Conservation (phyloP, 2,888 invertebrate species). For the Seladonia tumulorum region DNA sequence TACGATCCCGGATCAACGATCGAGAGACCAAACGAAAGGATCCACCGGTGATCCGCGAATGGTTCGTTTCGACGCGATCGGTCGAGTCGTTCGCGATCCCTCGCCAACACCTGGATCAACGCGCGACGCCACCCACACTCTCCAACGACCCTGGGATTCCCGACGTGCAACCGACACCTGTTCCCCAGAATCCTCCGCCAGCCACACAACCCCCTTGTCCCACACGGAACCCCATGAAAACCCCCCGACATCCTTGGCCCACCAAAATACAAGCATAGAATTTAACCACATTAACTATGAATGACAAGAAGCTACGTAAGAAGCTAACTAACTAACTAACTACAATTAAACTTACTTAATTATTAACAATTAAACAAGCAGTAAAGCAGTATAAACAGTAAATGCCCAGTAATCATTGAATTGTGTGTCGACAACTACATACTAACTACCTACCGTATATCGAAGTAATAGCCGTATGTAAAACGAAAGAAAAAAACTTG, state of each 20-base stretch:
- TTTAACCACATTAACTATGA: constrained; percentile 83
- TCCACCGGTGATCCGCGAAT: not conserved
- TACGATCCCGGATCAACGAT: constrained; percentile 16
- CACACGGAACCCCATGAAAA: not conserved
- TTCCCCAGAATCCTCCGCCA: not conserved
- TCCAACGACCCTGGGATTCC: constrained; percentile 49
- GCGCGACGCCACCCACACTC: constrained; percentile 56
- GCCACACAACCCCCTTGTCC: not conserved
- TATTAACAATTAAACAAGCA: constrained; percentile 84
- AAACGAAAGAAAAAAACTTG: constrained; percentile 82
- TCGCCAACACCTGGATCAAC: constrained; percentile 49
- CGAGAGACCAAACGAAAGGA: not conserved
- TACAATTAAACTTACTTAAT: constrained; percentile 84
- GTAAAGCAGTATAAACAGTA: constrained; percentile 84
- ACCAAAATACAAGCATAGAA: constrained; percentile 81
- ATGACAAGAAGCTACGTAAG: constrained; percentile 82
- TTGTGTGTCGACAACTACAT: constrained; percentile 85
- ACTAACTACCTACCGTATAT: constrained; percentile 84
- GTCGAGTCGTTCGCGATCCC: constrained; percentile 40
- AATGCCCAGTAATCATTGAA: constrained; percentile 84
- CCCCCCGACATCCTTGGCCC: constrained; percentile 33
- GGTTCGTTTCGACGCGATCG: constrained; percentile 27
- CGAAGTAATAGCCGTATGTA: constrained; percentile 84
- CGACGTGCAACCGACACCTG: constrained; percentile 25
- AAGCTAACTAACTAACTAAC: constrained; percentile 81